phyloP scores from a whole-genome alignment of 2,888 invertebrate species.

The Griposia aprilina region DNA sequence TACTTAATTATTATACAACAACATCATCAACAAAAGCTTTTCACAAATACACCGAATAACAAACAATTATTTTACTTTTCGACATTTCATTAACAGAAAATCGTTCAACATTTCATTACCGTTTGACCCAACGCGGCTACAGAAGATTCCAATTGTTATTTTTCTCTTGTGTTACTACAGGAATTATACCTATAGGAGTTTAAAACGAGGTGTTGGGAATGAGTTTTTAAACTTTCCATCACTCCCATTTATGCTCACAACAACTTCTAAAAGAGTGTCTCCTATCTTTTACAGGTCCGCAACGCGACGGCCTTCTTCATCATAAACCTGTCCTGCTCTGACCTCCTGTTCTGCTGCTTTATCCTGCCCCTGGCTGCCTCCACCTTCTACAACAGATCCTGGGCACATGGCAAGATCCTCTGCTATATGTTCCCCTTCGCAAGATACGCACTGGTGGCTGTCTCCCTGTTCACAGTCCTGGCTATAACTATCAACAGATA shows the following conservation, averaged over 20 bases:
- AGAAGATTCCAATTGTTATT: not conserved
- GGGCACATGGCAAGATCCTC: constrained; percentile 92
- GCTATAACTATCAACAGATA: constrained; percentile 96
- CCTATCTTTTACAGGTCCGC: constrained; percentile 91
- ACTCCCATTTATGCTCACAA: not conserved
- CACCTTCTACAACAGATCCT: constrained; percentile 93
- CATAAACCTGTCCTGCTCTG: constrained; percentile 94
- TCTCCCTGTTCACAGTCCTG: constrained; percentile 94
- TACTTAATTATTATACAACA: not conserved
- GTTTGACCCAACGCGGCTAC: not conserved
- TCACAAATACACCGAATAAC: not conserved
- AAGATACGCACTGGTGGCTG: constrained; percentile 94
- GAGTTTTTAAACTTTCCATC: not conserved
- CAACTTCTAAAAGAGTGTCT: not conserved
- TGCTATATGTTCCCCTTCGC: constrained; percentile 94
- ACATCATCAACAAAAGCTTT: not conserved
- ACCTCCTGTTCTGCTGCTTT: constrained; percentile 95
- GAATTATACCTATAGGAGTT: not conserved
- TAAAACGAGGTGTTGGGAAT: not conserved
- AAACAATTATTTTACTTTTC: not conserved
- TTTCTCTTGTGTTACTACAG: not conserved
- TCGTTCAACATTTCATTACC: not conserved
- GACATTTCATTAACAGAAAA: not conserved
- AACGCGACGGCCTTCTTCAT: constrained; percentile 96
- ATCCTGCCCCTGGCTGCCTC: constrained; percentile 95